Percentiles rank a stretch among this genome's conserved stretches.
Conservation (phyloP, 2,888 invertebrate species). For the Catocala nupta region DNA sequence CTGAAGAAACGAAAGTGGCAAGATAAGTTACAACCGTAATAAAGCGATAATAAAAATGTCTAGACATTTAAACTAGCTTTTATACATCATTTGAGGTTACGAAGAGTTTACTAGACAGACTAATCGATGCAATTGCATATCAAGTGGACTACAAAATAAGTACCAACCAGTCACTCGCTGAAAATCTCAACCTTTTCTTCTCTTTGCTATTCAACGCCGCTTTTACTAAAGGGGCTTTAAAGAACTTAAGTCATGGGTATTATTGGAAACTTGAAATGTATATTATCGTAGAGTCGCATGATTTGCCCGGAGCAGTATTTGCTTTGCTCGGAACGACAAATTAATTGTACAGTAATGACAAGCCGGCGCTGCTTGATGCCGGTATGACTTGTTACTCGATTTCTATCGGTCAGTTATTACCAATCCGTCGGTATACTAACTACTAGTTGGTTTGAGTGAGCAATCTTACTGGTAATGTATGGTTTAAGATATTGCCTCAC, state of each 20-base stretch:
- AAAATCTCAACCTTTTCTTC: conserved; percentile 1
- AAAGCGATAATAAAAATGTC: not conserved
- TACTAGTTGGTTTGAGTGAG: conserved; percentile 47
- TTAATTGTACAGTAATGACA: conserved; percentile 79
- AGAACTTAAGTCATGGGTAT: not conserved
- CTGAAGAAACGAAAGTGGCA: not conserved
- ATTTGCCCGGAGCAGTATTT: conserved; percentile 66
- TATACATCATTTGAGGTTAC: conserved; percentile 22
- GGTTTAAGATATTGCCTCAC: conserved; percentile 31
- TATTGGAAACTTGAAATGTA: conserved; percentile 32
- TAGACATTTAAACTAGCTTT: conserved; percentile 10
- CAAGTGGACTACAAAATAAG: conserved; percentile 34
- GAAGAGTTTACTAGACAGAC: conserved; percentile 20
- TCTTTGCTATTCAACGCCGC: conserved; percentile 19
- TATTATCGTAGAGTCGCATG: conserved; percentile 25
- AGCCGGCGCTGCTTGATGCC: conserved; percentile 58
- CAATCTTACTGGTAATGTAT: conserved; percentile 41
- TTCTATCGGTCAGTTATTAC: conserved; percentile 59
- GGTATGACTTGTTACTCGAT: conserved; percentile 54
- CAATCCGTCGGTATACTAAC: conserved; percentile 52
- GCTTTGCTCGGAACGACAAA: conserved; percentile 69
- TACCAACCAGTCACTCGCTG: conserved; percentile 22
- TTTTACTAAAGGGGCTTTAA: not conserved
- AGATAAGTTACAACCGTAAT: not conserved
- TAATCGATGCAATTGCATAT: conserved; percentile 36